Base-by-base conservation (phyloP, 1,140 invertebrate genomes). In the Megalonaias nervosa region DNA sequence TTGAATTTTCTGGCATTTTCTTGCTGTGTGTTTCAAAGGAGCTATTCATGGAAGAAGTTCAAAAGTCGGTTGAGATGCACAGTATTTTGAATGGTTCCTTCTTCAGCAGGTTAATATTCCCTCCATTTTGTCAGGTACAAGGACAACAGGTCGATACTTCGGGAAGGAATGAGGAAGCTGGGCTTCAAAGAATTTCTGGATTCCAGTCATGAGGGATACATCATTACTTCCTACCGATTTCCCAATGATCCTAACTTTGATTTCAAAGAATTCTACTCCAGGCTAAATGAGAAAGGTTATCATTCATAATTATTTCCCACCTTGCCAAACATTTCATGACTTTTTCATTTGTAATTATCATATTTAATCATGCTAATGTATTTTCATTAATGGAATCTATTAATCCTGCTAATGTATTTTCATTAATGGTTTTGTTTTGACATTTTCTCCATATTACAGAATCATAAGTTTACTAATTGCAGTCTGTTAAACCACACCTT, bases 211-310 rank as follows among this genome's bases (percentile, higher is more conserved):
- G 82, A 87, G 70, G 89, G 91, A 21, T 91, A 91, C 81, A 92
- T 92, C 57, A 92, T 92, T 61, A 92, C 92, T 9, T 89, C 91
- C 19, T 92, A 88, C 80, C 73, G 78, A 71, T 92, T 87, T 79
- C 92, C 92, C 11, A 79, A 86, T 12, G 81, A 92, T 84, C 81
- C 82, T 17, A 89, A 91, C 59, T 93, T 92, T 82, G 82, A 86
- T 69, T 92, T 92, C 80, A 82, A 87, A 55, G 82, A 84, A 55
- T 92, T 92, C 75, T 92, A 92, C 82, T 77, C 84, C 15, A 85
- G 82, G 70, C 86, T 92, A 2, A 91, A 90, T 83, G 89, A 91
- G 14, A 87, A 87, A 84, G 90, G 91, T 91, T 82, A 78, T 67
- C 72, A 5, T 48, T 48, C 38, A 48, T 48, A 48, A 48, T 48